Evolutionary conservation across 92 coral and sea anemone genomes (phyloP).

Genomic region (Parazoanthus darwini): DNA sequence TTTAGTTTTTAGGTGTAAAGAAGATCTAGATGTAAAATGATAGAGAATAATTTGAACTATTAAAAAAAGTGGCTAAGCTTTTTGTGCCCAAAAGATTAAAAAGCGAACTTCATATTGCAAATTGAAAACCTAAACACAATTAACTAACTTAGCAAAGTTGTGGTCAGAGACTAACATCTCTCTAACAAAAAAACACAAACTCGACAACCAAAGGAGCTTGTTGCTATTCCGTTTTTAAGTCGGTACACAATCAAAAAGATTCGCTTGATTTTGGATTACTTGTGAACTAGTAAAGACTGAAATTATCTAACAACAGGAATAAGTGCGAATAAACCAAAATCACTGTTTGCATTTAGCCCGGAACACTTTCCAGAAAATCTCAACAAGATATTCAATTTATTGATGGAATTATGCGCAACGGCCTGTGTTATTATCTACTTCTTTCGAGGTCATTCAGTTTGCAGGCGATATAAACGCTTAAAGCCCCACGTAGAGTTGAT

Average conservation of each 20-base stretch:
- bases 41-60: neutral
- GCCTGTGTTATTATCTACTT: neutral
- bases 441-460: neutral
- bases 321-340: neutral
- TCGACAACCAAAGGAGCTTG: neutral
- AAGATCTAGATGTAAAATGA: neutral
- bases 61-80: neutral
- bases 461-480: neutral
- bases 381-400: neutral
- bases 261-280: neutral
- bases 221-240: neutral
- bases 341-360: neutral
- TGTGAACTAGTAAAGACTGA: neutral
- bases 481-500: neutral
- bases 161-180: neutral
- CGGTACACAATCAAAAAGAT: neutral
- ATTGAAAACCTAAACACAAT: too few species aligned
- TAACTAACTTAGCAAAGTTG: too few species aligned
- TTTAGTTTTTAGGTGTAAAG: neutral
- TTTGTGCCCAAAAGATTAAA: neutral
- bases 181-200: neutral
- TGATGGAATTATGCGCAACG: neutral
- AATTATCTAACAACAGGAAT: neutral
- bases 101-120: neutral
- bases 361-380: neutral